These are phyloP conservation scores for Caerostris darwini DNA, from an alignment of 1,140 invertebrate genomes.

Conservation along the genomic window DNA sequence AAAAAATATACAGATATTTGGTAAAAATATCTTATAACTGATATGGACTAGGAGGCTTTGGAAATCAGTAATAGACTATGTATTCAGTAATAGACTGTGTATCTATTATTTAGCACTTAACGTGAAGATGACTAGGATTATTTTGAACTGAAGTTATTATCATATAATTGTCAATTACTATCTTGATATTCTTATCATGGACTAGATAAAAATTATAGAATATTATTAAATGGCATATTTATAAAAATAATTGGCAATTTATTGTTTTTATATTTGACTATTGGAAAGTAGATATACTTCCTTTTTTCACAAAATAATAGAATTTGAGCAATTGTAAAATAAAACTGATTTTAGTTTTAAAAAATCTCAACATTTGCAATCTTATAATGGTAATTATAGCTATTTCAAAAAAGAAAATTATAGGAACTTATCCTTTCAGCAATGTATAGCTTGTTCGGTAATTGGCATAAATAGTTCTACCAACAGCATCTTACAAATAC, in stretches of 20 bases:
- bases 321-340: no score
- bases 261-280: no score
- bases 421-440: constrained; percentile 6
- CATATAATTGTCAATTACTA: no score
- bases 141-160: no score
- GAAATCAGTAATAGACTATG: neutral
- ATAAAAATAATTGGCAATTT: no score
- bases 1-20: neutral
- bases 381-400: no score
- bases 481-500: neutral
- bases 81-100: neutral
- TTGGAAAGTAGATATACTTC: no score
- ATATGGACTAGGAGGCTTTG: neutral
- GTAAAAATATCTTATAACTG: neutral
- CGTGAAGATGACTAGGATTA: neutral
- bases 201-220: no score
- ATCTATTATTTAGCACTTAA: neutral
- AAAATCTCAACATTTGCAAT: neutral
- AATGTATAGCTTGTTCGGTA: neutral
- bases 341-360: neutral
- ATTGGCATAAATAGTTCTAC: neutral
- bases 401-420: neutral
- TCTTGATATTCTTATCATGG: no score
- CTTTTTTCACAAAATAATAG: no score
- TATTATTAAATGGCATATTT: no score